Base-by-base conservation (phyloP, 2,797 vertebrate species). In the Lacerta agilis region DNA sequence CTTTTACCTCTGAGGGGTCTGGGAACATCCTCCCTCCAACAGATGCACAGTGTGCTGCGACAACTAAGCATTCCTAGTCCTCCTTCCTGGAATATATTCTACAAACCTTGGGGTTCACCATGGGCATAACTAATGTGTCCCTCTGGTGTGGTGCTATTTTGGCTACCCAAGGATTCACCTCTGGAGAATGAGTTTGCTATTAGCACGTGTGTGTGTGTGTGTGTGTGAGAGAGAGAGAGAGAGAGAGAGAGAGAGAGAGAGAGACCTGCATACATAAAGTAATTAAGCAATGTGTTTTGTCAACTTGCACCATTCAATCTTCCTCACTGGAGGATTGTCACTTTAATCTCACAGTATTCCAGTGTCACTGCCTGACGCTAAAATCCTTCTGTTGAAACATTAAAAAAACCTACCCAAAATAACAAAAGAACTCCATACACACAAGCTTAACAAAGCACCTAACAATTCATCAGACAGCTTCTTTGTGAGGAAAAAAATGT, bases 401-500 rank as follows among this genome's bases (percentile, higher is more conserved):
- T 13, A 72, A 17, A 17, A 33, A 72, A 66, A 17, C 11, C 29
- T 33, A 41, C 3, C 58, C 79, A 10, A 55, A 76, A 55, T 13
- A 76, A 41, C 23, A 66, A 43, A n/a, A 55, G 17, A 43, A 75
- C 15, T 7, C 58, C 27, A 67, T 41, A 33, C 33, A 3, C 13
- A 76, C 7, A 45, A 69, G 13, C 71, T 81, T 55, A 67, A 81
- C 58, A 75, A 81, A 85, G 76, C 71, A 87, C 86, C 69, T 81
- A 85, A 58, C 71, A 55, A 82, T 69, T n/a, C 69, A 27, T 76
- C 61, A 76, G 43, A 18, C 71, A 85, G 71, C 25, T 86, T 86
- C 67, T 89, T 89, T 81, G 61, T 69, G 71, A 17, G 71, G 49
- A 4, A 55, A 55, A 80, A 85, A 76, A 86, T 89, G 83, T 58